Evolutionary conservation across 2,888 invertebrate genomes (phyloP).

Genomic region (Strigamia maritima): DNA sequence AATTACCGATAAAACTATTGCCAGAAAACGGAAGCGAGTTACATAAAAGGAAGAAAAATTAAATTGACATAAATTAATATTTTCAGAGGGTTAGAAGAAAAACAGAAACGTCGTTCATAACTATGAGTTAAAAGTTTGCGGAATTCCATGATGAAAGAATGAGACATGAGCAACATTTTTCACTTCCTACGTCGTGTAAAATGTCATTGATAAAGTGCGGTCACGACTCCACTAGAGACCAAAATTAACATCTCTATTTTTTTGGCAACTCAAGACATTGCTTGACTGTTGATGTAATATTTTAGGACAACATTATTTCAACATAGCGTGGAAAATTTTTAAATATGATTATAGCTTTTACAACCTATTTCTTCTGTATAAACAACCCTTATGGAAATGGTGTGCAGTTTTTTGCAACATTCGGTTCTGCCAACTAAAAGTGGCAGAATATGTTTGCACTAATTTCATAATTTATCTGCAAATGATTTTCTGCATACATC

Average conservation of each 20-base stretch:
- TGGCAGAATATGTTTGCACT: too few species aligned
- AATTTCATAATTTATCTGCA: too few species aligned
- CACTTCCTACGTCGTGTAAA: neutral
- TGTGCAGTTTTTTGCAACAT: too few species aligned
- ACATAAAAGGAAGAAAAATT: neutral
- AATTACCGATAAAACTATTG: neutral
- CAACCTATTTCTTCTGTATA: too few species aligned
- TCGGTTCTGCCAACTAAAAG: too few species aligned
- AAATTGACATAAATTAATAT: neutral
- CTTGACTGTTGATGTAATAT: too few species aligned
- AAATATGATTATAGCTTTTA: too few species aligned
- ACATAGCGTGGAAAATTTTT: too few species aligned
- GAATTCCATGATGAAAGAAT: neutral
- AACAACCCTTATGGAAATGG: too few species aligned
- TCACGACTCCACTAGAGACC: neutral
- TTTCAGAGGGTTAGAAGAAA: neutral
- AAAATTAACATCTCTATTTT: constrained; percentile 1
- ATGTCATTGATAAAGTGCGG: neutral
- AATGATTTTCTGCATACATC: too few species aligned
- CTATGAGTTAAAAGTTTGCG: neutral
- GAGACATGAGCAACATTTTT: neutral
- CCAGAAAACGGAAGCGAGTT: neutral
- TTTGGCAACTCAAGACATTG: neutral
- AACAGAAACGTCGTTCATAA: neutral
- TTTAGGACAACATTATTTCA: too few species aligned